Percentiles rank a stretch among this genome's conserved stretches.
phyloP scores from a whole-genome alignment of 2,888 invertebrate genomes.

The Cacoxenus indagator region DNA sequence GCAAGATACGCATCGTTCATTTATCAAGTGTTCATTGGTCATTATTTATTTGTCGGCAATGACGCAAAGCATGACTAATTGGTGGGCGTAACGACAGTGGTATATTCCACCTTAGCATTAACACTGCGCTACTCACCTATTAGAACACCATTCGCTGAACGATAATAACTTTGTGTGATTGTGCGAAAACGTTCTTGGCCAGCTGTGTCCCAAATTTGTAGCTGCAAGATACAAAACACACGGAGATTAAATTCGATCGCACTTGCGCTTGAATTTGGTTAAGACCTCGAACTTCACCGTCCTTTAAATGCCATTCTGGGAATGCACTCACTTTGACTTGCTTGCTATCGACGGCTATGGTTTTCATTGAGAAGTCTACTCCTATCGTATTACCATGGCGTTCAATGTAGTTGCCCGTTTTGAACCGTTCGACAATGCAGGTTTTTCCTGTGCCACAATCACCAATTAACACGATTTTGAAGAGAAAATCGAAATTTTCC shows the following conservation, averaged over 20 bases:
- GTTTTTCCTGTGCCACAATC: conserved; percentile 94
- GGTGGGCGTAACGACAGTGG: too few relatives aligned
- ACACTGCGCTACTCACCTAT: conserved; percentile 84
- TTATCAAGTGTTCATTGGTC: neutral
- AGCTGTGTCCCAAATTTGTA: conserved; percentile 97
- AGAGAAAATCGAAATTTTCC: conserved; percentile 92
- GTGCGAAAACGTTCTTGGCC: conserved; percentile 97
- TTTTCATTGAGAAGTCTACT: conserved; percentile 99
- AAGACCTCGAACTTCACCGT: neutral
- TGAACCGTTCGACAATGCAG: conserved; percentile 95
- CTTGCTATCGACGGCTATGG: conserved; percentile 92
- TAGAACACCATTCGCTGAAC: conserved; percentile 96
- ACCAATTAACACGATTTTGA: conserved; percentile 93
- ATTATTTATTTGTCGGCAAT: conserved; percentile 8
- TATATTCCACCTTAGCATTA: too few relatives aligned
- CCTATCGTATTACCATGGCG: conserved; percentile 97
- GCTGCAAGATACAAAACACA: conserved; percentile 41
- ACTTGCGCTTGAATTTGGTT: neutral
- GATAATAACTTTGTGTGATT: conserved; percentile 96
- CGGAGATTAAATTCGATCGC: neutral
- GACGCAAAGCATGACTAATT: conserved; percentile 36
- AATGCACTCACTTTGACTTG: conserved; percentile 84
- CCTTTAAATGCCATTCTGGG: neutral
- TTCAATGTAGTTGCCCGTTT: conserved; percentile 95
- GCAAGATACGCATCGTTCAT: neutral